A percentile compares a stretch with the other conserved stretches of the same genome.
Conservation (phyloP, 92 coral and sea anemone species). For the Actinostola sp. region DNA sequence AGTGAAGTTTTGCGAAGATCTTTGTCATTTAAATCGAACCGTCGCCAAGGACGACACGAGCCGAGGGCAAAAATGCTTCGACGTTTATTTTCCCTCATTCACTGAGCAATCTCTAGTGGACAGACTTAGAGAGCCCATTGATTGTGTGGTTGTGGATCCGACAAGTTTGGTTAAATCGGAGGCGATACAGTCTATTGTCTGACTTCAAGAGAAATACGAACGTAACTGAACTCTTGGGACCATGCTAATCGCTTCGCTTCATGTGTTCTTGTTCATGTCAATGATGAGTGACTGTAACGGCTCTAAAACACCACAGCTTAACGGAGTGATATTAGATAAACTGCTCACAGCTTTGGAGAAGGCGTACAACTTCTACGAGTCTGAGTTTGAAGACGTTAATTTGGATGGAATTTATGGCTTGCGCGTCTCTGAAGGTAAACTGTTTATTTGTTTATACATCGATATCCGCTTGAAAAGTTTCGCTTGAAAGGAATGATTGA, state of each 20-base stretch:
- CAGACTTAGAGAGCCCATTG: too few species aligned
- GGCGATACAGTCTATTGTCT: too few species aligned
- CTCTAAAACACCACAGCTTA: not conserved
- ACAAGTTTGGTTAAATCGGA: too few species aligned
- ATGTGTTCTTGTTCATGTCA: not conserved
- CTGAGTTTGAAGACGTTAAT: conserved; percentile 56
- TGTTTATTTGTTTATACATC: too few species aligned
- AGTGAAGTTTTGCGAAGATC: not conserved
- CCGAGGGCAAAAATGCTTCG: not conserved
- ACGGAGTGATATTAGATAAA: conserved; percentile 19
- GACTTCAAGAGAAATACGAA: too few species aligned
- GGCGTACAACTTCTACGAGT: conserved; percentile 53
- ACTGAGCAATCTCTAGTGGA: too few species aligned
- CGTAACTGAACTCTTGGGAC: not conserved
- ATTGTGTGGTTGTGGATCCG: too few species aligned
- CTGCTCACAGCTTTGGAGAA: conserved; percentile 54
- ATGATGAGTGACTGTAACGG: not conserved
- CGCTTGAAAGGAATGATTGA: too few species aligned
- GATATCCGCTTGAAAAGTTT: too few species aligned
- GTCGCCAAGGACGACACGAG: not conserved
- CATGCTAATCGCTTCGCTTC: not conserved
- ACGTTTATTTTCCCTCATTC: not conserved
- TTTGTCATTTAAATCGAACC: not conserved
- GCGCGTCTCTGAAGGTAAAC: conserved; percentile 82
- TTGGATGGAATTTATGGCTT: conserved; percentile 89